Base-by-base conservation (phyloP, 2,797 vertebrate species). In the Allobates femoralis region DNA sequence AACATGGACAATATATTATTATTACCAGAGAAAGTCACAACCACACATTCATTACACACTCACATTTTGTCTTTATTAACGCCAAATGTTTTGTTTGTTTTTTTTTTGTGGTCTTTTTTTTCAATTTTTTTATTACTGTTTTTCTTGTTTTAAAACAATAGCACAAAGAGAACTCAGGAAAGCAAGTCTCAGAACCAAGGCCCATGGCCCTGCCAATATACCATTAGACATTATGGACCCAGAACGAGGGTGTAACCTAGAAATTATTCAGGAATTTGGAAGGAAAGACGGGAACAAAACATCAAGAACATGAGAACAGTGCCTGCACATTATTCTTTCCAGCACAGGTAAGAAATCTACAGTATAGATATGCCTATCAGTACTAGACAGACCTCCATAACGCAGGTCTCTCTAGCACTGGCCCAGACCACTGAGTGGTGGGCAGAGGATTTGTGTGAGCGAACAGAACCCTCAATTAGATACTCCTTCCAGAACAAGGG, bases 11-110 rank as follows among this genome's bases (percentile, higher is more conserved):
- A 28, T 28, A 50, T 28, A 53, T 11, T 10, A 6, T 16, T 0
- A 5, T 12, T 12, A 55, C 19, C 7, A 77, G 26, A 84, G 11
- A 73, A 83, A 85, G 11, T 46, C 46, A 79, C 21, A 7, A 55
- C 37, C 67, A 86, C 34, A n/a, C 11, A 50, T 41, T n/a, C 46
- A 30, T 77, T 77, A 86, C 79, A 83, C 85, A 86, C 67, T 75
- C 79, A 83, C 81, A 85, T 75, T 84, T 74, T 87, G 62, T 87
- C 60, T 88, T 84, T 84, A 88, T 88, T 88, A 87, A 87, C 76
- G 77, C 56, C 76, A 84, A 79, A 67, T 46, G 18, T 80, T 84
- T 74, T 74, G 18, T 51, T n/a, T 87, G 50, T 32, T 51, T 66
- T 19, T 87, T 58, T 32, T 51, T 66, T 19, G 18, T 8, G 19